Evolutionary conservation across 2,113 vertebrate genomes (phyloP).

Genomic region (Ailuropoda melanoleuca): DNA sequence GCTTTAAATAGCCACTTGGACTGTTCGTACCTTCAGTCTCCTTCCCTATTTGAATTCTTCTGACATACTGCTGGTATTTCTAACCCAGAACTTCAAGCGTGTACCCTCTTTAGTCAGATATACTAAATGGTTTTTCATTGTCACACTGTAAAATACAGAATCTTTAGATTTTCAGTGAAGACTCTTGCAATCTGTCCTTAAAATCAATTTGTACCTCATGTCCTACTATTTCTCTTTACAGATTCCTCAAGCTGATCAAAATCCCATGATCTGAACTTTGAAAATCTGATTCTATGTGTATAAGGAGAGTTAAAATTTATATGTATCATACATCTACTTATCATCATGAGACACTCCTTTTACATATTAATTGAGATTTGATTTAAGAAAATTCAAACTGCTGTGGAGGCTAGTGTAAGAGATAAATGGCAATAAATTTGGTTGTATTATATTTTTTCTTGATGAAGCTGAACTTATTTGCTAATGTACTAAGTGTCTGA

Average conservation of each 20-base stretch:
- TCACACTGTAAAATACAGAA: not conserved
- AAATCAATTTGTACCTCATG: not conserved
- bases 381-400: constrained; percentile 5
- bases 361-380: not conserved
- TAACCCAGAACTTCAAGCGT: not conserved
- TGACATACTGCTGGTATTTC: not conserved
- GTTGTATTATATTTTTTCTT: not conserved
- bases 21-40: not conserved
- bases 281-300: not conserved
- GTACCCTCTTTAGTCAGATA: not conserved
- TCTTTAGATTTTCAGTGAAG: not conserved
- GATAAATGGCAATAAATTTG: not conserved
- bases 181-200: not conserved
- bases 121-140: not conserved
- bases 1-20: not conserved
- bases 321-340: not conserved
- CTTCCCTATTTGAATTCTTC: not conserved
- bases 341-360: not conserved
- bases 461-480: not conserved
- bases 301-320: not conserved
- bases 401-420: not conserved
- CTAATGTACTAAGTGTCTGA: not conserved
- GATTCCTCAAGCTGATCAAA: not conserved
- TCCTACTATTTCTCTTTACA: not conserved
- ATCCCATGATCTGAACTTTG: not conserved